Conservation (phyloP, 35 echinoderm and acorn worm species). For the Apostichopus parvimensis region DNA sequence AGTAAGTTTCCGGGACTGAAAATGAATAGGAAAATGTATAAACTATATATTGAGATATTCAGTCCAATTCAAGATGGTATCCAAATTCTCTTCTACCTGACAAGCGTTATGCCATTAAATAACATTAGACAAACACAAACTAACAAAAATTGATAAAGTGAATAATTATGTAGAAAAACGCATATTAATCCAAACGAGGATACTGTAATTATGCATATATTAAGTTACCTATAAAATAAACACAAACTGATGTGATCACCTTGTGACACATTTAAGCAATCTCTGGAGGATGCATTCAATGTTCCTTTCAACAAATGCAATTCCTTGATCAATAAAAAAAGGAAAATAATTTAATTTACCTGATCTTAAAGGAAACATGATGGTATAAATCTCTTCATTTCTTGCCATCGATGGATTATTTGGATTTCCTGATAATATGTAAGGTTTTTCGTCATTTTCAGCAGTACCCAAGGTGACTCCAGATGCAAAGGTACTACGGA, state of each 20-base stretch:
- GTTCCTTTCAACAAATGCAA: no score
- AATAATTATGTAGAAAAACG: neutral
- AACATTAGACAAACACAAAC: neutral
- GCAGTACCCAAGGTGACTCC: neutral
- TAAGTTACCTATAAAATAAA: no score
- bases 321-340: no score
- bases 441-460: conserved; percentile 8
- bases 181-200: neutral
- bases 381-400: conserved; percentile 21
- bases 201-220: neutral
- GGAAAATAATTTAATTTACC: neutral
- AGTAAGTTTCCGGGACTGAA: conserved; percentile 8
- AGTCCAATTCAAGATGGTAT: no score
- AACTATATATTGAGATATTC: neutral
- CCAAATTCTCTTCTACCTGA: no score
- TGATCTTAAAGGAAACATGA: neutral
- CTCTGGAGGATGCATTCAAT: no score
- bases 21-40: neutral
- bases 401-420: neutral
- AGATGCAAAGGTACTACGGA: neutral
- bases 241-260: no score
- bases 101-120: neutral
- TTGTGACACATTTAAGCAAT: no score
- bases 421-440: conserved; percentile 23
- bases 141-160: neutral